phyloP scores from a whole-genome alignment of 2,888 invertebrate genomes.

The Halocaridina rubra region DNA sequence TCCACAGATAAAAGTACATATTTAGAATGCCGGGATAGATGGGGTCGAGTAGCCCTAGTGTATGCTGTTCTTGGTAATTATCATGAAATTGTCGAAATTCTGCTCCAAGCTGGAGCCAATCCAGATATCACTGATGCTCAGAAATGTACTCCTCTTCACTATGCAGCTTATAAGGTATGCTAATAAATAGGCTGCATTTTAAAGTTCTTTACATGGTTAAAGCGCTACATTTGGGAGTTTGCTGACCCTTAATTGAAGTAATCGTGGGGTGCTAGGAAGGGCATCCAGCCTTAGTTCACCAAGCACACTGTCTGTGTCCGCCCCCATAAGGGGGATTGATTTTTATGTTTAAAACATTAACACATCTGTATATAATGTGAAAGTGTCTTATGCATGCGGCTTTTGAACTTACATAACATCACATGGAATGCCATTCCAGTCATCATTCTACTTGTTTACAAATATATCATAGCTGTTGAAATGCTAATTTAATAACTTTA shows the following conservation, averaged over 20 bases:
- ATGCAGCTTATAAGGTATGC: conserved; percentile 39
- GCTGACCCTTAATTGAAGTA: neutral
- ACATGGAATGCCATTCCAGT: too few relatives aligned
- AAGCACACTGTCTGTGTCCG: neutral
- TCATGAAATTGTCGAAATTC: conserved; percentile 27
- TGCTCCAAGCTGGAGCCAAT: conserved; percentile 31
- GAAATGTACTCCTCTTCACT: conserved; percentile 33
- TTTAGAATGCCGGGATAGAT: conserved; percentile 34
- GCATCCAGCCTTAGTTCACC: neutral
- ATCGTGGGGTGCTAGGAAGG: neutral
- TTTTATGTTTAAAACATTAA: neutral
- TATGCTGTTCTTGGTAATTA: conserved; percentile 40
- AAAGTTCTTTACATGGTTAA: neutral
- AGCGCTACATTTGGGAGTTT: neutral
- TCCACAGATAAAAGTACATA: conserved; percentile 19
- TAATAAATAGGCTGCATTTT: neutral
- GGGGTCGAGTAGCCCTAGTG: conserved; percentile 40
- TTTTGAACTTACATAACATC: too few relatives aligned
- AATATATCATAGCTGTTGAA: too few relatives aligned
- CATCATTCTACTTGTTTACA: neutral
- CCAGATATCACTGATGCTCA: conserved; percentile 38
- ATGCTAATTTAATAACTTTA: too few relatives aligned
- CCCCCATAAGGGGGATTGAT: neutral
- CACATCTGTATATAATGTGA: too few relatives aligned
- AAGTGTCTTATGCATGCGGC: too few relatives aligned